Evolutionary conservation across 2,113 vertebrate species (phyloP).

Genomic region (Himantopus leucocephalus): DNA sequence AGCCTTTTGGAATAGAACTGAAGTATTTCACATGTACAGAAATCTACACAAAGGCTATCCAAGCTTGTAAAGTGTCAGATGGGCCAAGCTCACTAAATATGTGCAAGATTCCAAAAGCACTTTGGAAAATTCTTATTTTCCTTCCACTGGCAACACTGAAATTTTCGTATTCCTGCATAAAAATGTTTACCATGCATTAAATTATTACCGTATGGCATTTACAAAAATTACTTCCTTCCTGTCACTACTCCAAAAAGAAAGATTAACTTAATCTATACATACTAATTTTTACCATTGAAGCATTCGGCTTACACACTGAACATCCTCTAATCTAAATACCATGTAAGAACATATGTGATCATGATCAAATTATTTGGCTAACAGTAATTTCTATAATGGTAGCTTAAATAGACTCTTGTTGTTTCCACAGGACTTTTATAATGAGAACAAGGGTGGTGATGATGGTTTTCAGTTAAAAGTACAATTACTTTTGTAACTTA

Average conservation of each 20-base stretch:
- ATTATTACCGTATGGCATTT: not conserved
- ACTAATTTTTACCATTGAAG: not conserved
- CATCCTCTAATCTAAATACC: constrained; percentile 19
- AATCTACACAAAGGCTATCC: constrained; percentile 11
- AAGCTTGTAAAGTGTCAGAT: constrained; percentile 27
- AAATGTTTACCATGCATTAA: constrained; percentile 16
- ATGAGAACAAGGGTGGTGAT: not conserved
- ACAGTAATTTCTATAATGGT: not conserved
- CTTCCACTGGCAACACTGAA: not conserved
- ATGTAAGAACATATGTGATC: not conserved
- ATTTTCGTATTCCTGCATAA: not conserved
- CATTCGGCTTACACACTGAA: not conserved
- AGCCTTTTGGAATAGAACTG: constrained; percentile 7
- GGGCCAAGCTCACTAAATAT: not conserved
- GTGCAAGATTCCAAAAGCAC: constrained; percentile 26
- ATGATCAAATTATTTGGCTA: not conserved
- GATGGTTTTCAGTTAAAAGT: not conserved
- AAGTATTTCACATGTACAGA: constrained; percentile 23
- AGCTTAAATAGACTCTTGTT: not conserved
- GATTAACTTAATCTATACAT: not conserved
- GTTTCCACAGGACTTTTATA: not conserved
- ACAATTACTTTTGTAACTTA: not conserved
- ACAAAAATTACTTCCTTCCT: not conserved
- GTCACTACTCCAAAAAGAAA: not conserved
- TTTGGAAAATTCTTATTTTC: constrained; percentile 16